These are phyloP conservation scores for Lysandra coridon DNA, from an alignment of 2,888 invertebrate species.

Conservation along the genomic window DNA sequence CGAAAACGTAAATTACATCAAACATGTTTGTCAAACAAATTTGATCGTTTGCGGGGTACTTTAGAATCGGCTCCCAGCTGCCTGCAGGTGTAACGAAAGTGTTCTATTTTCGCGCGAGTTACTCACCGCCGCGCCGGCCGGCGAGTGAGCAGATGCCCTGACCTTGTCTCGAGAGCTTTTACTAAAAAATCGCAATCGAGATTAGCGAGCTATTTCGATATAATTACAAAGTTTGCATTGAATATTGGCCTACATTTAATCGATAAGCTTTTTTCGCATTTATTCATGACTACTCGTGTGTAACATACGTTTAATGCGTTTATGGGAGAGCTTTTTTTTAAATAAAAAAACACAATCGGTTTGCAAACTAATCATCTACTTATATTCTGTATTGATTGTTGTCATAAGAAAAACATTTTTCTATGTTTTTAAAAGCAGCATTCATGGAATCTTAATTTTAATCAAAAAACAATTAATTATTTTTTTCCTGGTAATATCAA, in stretches of 20 bases:
- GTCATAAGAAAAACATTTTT: too few species aligned
- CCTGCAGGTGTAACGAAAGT: slow-evolving; percentile 68
- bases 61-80: slow-evolving; percentile 34
- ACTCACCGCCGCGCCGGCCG: slow-evolving; percentile 53
- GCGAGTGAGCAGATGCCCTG: slow-evolving; percentile 52
- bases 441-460: not conserved
- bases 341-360: not conserved
- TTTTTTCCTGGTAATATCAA: not conserved
- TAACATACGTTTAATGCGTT: not conserved
- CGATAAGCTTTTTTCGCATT: not conserved
- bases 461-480: not conserved
- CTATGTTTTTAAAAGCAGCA: too few species aligned
- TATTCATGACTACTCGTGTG: not conserved
- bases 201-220: slow-evolving; percentile 39
- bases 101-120: slow-evolving; percentile 67
- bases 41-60: too few species aligned
- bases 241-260: slow-evolving; percentile 23
- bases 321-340: not conserved
- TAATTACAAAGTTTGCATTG: slow-evolving; percentile 26
- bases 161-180: slow-evolving; percentile 63
- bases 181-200: slow-evolving; percentile 51
- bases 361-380: too few species aligned
- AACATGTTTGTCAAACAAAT: too few species aligned
- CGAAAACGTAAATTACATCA: too few species aligned
- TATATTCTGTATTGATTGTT: too few species aligned